Evolutionary conservation across 2,888 invertebrate species (phyloP).

Genomic region (Myopa tessellatipennis): DNA sequence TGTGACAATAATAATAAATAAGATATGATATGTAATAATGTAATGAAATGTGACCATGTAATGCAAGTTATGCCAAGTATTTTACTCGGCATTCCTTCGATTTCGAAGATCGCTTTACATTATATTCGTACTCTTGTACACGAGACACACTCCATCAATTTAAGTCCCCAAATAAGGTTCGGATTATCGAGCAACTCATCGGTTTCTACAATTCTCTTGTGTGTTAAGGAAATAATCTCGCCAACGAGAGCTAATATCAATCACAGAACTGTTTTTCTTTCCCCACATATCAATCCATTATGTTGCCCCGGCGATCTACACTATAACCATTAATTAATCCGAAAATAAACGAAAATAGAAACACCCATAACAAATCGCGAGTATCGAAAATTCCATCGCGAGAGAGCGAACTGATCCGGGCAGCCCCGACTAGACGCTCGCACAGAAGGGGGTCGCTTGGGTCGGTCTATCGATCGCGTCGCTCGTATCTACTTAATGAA

Average conservation of each 20-base stretch:
- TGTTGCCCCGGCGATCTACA: conserved; percentile 16
- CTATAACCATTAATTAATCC: conserved; percentile 25
- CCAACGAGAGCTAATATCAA: not conserved
- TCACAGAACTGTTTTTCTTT: not conserved
- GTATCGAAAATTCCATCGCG: conserved; percentile 14
- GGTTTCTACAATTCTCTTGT: no score
- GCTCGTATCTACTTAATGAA: conserved; percentile 10
- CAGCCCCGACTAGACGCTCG: not conserved
- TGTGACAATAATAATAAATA: no score
- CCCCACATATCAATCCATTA: conserved; percentile 24
- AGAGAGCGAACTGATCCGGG: not conserved
- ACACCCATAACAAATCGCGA: conserved; percentile 30
- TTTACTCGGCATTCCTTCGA: no score
- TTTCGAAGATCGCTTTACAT: no score
- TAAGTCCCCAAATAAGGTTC: no score
- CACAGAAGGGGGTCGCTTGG: conserved; percentile 20
- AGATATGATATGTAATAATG: no score
- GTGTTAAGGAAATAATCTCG: no score
- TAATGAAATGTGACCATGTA: no score
- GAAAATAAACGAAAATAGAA: conserved; percentile 17
- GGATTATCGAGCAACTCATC: no score
- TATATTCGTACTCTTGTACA: no score
- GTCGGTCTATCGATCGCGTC: conserved; percentile 19
- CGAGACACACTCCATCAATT: no score
- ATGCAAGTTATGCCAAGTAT: no score